Evolutionary conservation across 2,888 invertebrate genomes (phyloP), one percentile per base, ranked within the genome.

Genomic region (Athalia cordata): DNA sequence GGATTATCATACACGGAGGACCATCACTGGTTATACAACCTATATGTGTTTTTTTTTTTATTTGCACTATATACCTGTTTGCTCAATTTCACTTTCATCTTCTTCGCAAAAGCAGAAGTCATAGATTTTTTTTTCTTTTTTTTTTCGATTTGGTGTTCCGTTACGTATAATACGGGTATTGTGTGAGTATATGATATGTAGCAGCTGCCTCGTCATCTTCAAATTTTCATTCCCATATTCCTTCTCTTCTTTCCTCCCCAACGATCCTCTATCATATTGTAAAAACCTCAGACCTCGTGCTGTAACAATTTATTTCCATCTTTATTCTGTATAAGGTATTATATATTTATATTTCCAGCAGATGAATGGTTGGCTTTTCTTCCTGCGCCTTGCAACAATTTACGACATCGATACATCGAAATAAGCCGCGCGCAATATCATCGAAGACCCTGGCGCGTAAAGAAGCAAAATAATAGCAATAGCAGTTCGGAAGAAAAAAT

Each of bases 311-410:
- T 66, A 49, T 66, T 15, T 49, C 49, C 49, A 66, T 49, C 66
- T 29, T 8, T 49, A n/a, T 11, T 1, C 5, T 8, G 29, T 29
- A 29, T 29, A 29, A 29, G 2, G 29, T 29, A 29, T 29, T 29
- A 29, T 29, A 29, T 29, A 13, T 6, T n/a, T n/a, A 66, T 66
- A 66, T 49, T 66, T n/a, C 64, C 66, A 66, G 9, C 66, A n/a
- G 66, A 66, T 66, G 66, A 66, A 66, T 49, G 66, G 66, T 49
- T 15, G 49, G 49, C 66, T 47, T 66, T 66, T 49, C 47, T 47
- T 13, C 66, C 13, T 49, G n/a, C 47, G 47, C 47, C 13, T 66
- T n/a, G 49, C 5, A 64, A 11, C 52, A 52, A 7, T 52, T 52
- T 52, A 9, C 52, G 29, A 43, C 43, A 29, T n/a, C n/a, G n/a